Evolutionary conservation across 2,888 invertebrate species (phyloP).

Genomic region (Allacma fusca): DNA sequence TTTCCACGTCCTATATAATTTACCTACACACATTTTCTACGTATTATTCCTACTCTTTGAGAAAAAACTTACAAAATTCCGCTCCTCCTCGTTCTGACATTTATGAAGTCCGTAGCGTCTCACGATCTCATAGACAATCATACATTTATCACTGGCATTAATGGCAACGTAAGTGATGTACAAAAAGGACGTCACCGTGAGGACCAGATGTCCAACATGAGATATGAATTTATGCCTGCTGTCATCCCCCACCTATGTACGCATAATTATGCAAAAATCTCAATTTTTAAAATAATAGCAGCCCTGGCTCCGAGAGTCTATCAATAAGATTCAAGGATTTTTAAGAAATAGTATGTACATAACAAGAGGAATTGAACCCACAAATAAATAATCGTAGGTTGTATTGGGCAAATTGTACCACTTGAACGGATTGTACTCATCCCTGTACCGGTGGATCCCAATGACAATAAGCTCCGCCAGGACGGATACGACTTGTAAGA

Average conservation of each 20-base stretch:
- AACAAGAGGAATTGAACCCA: too few species aligned
- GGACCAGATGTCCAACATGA: conserved; percentile 3
- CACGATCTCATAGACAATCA: conserved; percentile 4
- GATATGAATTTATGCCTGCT: neutral
- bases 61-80: conserved; percentile 17
- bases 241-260: conserved; percentile 24
- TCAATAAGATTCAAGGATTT: too few species aligned
- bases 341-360: too few species aligned
- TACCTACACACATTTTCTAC: too few species aligned
- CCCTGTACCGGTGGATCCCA: neutral
- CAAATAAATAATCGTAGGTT: neutral
- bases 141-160: conserved; percentile 10
- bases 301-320: too few species aligned
- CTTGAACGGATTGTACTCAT: neutral
- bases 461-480: neutral
- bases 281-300: too few species aligned
- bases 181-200: neutral
- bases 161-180: conserved; percentile 16
- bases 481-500: neutral
- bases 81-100: conserved; percentile 7
- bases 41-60: too few species aligned
- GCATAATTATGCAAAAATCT: neutral
- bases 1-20: too few species aligned
- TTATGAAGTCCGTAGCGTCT: conserved; percentile 18
- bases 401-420: neutral